phyloP scores from a whole-genome alignment of 2,113 vertebrate species.

The Ibidorhyncha struthersii region DNA sequence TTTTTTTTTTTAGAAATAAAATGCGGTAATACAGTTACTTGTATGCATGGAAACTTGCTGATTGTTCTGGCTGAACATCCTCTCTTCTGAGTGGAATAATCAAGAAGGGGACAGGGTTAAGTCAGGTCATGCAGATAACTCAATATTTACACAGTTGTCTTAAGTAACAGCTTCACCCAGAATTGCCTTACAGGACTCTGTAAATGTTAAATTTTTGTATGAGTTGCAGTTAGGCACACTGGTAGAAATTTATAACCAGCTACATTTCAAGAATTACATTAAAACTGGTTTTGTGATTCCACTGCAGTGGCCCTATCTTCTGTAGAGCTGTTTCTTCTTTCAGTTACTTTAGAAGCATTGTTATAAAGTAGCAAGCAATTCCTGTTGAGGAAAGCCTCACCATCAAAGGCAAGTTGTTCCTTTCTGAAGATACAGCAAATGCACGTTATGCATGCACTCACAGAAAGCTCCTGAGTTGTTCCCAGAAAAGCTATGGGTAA shows the following conservation, averaged over 20 bases:
- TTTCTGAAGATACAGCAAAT: neutral
- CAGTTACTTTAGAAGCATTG: neutral
- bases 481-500: neutral
- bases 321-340: neutral
- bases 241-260: neutral
- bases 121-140: neutral
- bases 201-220: neutral
- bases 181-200: neutral
- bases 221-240: neutral
- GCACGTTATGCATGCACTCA: fast-evolving
- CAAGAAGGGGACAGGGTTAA: neutral
- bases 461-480: neutral
- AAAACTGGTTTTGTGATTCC: neutral
- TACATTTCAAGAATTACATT: neutral
- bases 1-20: neutral
- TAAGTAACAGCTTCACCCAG: neutral
- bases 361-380: neutral
- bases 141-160: neutral
- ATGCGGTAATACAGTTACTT: neutral
- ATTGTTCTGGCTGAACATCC: neutral
- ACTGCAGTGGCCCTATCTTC: neutral
- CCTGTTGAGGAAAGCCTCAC: neutral
- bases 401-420: neutral
- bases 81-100: neutral
- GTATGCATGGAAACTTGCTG: neutral